Evolutionary conservation across 1,140 invertebrate species (phyloP), one percentile per base, ranked within the genome.

Genomic region (Sitobion miscanthi): DNA sequence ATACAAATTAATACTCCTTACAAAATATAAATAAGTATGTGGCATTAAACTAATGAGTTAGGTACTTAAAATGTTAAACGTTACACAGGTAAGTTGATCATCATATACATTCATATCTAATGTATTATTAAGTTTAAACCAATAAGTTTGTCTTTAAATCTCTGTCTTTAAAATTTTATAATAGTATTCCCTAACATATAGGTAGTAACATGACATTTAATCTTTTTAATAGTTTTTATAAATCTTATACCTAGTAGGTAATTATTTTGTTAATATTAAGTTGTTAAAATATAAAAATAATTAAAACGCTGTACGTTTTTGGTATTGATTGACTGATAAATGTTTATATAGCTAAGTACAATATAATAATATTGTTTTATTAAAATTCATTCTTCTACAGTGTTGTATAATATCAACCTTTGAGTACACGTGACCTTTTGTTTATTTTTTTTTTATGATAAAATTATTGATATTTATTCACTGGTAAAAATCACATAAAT

Each of bases 381-480:
- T 69, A 69, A 69, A 69, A 69, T 69, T 3, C 62, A 69, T n/a
- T 69, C 30, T 30, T 69, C 25, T 2, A 2, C 42, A 14, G 9
- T 69, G 30, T n/a, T 69, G 25, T n/a, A 62, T 62, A 69, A 69
- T 69, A n/a, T 30, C 30, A 69, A 69, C 9, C 62, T 69, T 69
- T 69, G 11, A 69, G 62, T 69, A n/a, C 14, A 77, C 14, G 62
- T n/a, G 4, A 77, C 62, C 62, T 69, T 69, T 69, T 69, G 62
- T 69, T 69, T 62, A 25, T 30, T 69, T 69, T 69, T 30, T 62
- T 62, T n/a, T 69, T 69, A 5, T 69, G 62, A 30, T 14, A 30
- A 69, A n/a, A 69, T 69, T 77, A 77, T 77, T 77, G 62, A 30
- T 77, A n/a, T 77, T 69, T n/a, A 77, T 77, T n/a, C 62, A 77